phyloP scores from a whole-genome alignment of 1,140 invertebrate genomes.

The Augochlora pura region DNA sequence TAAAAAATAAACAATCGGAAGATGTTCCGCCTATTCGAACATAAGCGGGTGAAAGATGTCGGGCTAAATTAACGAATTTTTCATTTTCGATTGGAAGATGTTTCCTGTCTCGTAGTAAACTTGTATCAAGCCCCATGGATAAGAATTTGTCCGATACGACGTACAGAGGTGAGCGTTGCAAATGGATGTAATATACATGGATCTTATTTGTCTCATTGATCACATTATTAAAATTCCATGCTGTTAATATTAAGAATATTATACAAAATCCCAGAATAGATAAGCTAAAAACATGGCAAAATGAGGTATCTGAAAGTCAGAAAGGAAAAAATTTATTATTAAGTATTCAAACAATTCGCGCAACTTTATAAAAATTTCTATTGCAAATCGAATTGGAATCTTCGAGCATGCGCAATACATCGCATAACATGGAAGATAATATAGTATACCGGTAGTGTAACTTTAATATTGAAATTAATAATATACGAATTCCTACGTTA shows the following conservation, averaged over 20 bases:
- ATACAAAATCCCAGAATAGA: conserved; percentile 16
- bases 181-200: conserved; percentile 38
- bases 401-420: not conserved
- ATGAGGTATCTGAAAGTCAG: conserved; percentile 20
- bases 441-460: not conserved
- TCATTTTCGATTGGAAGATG: conserved; percentile 68
- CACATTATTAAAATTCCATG: conserved; percentile 25
- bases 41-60: conserved; percentile 82
- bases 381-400: conserved; percentile 2
- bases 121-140: conserved; percentile 77
- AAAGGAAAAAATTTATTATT: not conserved
- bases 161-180: conserved; percentile 38
- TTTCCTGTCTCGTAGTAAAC: conserved; percentile 68
- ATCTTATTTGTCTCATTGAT: not conserved
- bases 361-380: not conserved
- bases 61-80: conserved; percentile 81
- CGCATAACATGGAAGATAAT: not conserved
- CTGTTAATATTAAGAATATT: conserved; percentile 33
- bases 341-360: not conserved
- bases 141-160: conserved; percentile 72
- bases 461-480: not conserved
- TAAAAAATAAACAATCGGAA: conserved; percentile 84
- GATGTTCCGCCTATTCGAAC: conserved; percentile 85
- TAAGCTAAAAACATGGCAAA: conserved; percentile 9
- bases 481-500: not conserved